Evolutionary conservation across 1,140 invertebrate species (phyloP).

Genomic region (Cryptotermes secundus): DNA sequence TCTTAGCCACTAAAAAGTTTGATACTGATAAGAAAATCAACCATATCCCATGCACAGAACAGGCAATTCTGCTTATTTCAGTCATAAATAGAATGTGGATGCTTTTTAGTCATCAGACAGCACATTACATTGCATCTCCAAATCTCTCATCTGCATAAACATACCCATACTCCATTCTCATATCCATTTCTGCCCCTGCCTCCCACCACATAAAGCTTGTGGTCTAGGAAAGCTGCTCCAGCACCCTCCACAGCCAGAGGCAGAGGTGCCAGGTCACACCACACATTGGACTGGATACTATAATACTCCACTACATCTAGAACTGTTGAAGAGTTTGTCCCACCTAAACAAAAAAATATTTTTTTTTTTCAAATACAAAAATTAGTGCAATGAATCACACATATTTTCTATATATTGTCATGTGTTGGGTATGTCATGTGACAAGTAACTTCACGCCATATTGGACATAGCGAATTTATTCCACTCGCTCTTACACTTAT

Average conservation of each 20-base stretch:
- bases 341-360: constrained; percentile 35
- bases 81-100: not conserved
- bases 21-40: no score
- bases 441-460: no score
- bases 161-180: constrained; percentile 43
- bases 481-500: no score
- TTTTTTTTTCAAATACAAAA: no score
- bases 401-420: no score
- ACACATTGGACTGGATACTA: constrained; percentile 40
- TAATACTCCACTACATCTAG: constrained; percentile 42
- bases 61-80: no score
- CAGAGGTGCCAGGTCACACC: constrained; percentile 40
- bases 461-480: no score
- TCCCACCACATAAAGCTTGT: constrained; percentile 40
- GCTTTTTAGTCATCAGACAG: not conserved
- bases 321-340: constrained; percentile 36
- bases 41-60: no score
- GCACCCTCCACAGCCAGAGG: constrained; percentile 42
- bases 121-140: no score
- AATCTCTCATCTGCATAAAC: not conserved
- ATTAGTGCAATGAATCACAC: no score
- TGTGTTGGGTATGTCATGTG: no score
- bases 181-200: constrained; percentile 39
- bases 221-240: constrained; percentile 42
- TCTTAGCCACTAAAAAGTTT: no score